A percentile compares a stretch with the other conserved stretches of the same genome.
Evolutionary conservation across 64 coral and sea anemone species (phyloP).

Genomic region (Montipora efflorescens): DNA sequence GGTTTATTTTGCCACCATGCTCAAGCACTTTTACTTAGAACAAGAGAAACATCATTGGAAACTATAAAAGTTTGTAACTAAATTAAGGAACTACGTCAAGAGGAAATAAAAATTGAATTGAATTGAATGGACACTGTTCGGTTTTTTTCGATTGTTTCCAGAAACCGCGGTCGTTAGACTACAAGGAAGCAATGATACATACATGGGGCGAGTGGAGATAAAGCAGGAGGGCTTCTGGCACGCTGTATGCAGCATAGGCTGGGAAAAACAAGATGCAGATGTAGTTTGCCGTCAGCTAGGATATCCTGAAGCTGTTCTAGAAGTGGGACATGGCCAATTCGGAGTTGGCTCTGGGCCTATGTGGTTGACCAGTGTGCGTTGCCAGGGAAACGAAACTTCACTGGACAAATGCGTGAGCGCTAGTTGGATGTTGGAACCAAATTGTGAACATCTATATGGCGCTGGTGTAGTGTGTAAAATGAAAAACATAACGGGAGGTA

Average conservation of each 20-base stretch:
- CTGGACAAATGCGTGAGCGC: constrained; percentile 43
- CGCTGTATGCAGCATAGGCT: constrained; percentile 20
- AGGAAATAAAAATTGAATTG: too few relatives aligned
- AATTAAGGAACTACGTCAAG: too few relatives aligned
- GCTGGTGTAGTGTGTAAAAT: constrained; percentile 20
- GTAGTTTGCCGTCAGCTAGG: constrained; percentile 61
- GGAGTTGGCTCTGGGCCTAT: constrained; percentile 20
- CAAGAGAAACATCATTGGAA: too few relatives aligned
- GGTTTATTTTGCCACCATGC: too few relatives aligned
- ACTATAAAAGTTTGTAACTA: too few relatives aligned
- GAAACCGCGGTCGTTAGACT: constrained; percentile 18
- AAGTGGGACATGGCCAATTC: constrained; percentile 24
- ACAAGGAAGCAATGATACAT: background rate
- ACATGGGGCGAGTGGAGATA: constrained; percentile 55
- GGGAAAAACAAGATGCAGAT: constrained; percentile 40
- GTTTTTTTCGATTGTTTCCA: background rate
- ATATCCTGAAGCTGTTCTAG: constrained; percentile 10
- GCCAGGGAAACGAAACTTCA: constrained; percentile 32
- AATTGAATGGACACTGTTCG: too few relatives aligned
- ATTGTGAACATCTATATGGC: background rate
- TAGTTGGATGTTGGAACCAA: constrained; percentile 7
- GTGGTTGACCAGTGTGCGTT: constrained; percentile 28
- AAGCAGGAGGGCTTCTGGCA: constrained; percentile 27
- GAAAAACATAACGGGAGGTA: constrained; percentile 16
- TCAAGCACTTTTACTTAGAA: too few relatives aligned